These are phyloP conservation scores for Clanis bilineata DNA, from an alignment of 2,888 invertebrate species.

Conservation along the genomic window DNA sequence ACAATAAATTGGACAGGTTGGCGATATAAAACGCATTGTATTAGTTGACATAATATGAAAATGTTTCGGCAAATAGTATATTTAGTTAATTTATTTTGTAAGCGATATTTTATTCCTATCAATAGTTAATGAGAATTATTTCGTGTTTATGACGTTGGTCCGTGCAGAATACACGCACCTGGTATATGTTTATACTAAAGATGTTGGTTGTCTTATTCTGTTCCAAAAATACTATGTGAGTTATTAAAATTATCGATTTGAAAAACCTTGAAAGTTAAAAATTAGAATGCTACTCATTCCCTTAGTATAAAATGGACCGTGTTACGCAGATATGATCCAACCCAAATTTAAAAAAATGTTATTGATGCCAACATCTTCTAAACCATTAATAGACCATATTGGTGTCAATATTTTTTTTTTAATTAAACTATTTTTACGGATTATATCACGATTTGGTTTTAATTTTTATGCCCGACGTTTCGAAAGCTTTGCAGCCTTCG, in stretches of 20 bases:
- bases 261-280: no score
- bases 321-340: no score
- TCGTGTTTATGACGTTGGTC: not conserved
- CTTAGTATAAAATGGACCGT: no score
- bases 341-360: no score
- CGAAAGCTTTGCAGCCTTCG: no score
- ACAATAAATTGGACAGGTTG: conserved; percentile 33
- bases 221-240: not conserved
- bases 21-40: conserved; percentile 2
- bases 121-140: not conserved
- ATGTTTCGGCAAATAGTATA: not conserved
- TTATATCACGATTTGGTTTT: no score
- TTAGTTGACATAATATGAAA: not conserved
- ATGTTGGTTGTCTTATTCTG: not conserved
- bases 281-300: no score
- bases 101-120: not conserved
- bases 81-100: conserved; percentile 1
- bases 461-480: no score
- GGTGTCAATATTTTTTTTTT: no score
- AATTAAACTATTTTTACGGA: no score
- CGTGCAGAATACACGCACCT: not conserved
- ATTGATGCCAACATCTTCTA: no score
- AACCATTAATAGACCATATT: no score
- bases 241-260: not conserved
- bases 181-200: not conserved